Evolutionary conservation across 2,113 vertebrate genomes (phyloP), one percentile per base, ranked within the genome.

Genomic region (Grus americana): DNA sequence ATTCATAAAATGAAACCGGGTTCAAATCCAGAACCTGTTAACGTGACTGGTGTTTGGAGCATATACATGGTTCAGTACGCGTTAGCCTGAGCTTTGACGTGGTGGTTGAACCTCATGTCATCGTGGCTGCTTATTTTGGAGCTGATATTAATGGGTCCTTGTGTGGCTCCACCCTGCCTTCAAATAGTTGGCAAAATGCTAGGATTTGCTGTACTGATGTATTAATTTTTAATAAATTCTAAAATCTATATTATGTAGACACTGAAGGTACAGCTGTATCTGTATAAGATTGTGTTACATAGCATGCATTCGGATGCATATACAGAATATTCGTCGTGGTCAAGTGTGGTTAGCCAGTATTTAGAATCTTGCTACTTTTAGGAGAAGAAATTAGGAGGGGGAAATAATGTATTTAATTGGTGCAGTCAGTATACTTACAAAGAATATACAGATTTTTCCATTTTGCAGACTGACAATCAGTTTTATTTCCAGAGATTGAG

Each of bases 21-120:
- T 61, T 83, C 42, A 65, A 74, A 70, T 58, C 20, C 29, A 59
- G 23, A 59, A 40, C 10, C 19, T 73, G 16, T 83, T 83, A 36
- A 16, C 1, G 23, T 71, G 63, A 11, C 22, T 61, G 46, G 3
- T 54, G 27, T 52, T 73, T 46, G 38, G 38, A 59, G 29, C 12
- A 10, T 9, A 4, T 20, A 2, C 16, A 1, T 19, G 11, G 50
- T 44, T 83, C 23, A 14, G 17, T 63, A 1, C 21, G 5, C 6
- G 10, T 50, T 22, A 63, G 6, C 18, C 38, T 55, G 57, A 38
- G 24, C 40, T 63, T 47, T 82, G 61, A 36, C 1, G 0, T 27
- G 21, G 32, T 46, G 49, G 10, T 24, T 75, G 34, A 63, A 38
- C 27, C 24, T 80, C 40, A 88, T 79, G 32, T 44, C 13, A 12